These are phyloP conservation scores for Archips crataeganus DNA, from an alignment of 2,888 invertebrate genomes.

Conservation along the genomic window DNA sequence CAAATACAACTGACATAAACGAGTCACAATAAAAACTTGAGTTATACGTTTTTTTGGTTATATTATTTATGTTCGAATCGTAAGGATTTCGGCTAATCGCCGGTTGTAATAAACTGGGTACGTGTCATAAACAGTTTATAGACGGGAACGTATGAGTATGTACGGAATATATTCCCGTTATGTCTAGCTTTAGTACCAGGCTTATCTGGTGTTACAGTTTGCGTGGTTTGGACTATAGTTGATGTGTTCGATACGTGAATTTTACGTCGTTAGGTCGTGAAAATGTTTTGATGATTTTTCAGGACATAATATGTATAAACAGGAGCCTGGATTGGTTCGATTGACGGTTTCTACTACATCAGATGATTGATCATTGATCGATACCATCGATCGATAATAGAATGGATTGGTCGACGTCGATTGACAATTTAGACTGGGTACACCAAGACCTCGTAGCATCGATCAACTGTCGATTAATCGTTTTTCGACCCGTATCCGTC, in stretches of 20 bases:
- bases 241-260: background rate
- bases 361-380: too few relatives aligned
- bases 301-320: too few relatives aligned
- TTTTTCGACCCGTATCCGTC: too few relatives aligned
- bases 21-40: constrained; percentile 72
- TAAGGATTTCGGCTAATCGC: constrained; percentile 76
- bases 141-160: constrained; percentile 47
- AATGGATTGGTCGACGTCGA: too few relatives aligned
- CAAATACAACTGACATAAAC: constrained; percentile 58
- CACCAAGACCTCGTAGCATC: too few relatives aligned
- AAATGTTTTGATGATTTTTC: background rate
- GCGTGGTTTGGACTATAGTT: background rate
- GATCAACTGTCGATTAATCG: too few relatives aligned
- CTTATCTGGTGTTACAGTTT: constrained; percentile 37
- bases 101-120: constrained; percentile 55
- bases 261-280: background rate
- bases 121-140: constrained; percentile 68
- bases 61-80: constrained; percentile 72
- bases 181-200: constrained; percentile 54
- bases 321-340: too few relatives aligned
- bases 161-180: constrained; percentile 55
- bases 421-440: too few relatives aligned
- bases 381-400: too few relatives aligned
- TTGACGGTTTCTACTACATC: too few relatives aligned
- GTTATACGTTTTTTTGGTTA: constrained; percentile 67